Conservation (phyloP, 1,140 invertebrate genomes). For the Drosophila rufa region DNA sequence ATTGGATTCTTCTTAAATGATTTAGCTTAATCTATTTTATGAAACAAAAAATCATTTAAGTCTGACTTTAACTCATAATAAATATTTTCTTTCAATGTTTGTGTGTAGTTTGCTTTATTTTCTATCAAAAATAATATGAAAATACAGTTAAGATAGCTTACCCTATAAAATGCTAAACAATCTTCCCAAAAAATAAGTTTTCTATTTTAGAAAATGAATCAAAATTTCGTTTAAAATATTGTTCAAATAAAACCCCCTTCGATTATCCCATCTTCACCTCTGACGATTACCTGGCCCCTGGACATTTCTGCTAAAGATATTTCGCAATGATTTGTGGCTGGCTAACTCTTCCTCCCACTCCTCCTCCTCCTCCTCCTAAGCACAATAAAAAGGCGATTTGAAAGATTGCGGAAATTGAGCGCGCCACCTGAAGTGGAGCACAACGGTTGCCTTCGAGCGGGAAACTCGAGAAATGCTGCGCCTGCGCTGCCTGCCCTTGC, state of each 20-base stretch:
- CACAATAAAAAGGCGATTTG: constrained; percentile 38
- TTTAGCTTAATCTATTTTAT: no score
- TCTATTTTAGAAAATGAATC: neutral
- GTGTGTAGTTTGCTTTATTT: no score
- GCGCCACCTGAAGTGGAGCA: constrained; percentile 45
- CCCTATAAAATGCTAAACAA: no score
- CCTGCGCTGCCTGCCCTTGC: constrained; percentile 27
- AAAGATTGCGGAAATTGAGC: constrained; percentile 38
- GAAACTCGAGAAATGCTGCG: constrained; percentile 34
- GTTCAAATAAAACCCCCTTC: neutral
- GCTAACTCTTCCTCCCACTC: neutral
- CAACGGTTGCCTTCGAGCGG: constrained; percentile 26
- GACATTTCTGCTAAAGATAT: constrained; percentile 20
- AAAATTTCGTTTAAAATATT: neutral
- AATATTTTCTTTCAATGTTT: no score
- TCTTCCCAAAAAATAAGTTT: no score
- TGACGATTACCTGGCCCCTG: neutral
- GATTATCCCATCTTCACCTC: neutral
- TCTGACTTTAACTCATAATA: no score
- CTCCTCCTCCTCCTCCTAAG: neutral
- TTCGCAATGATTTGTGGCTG: constrained; percentile 48
- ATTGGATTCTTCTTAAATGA: no score
- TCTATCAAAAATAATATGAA: no score
- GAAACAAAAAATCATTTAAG: no score
- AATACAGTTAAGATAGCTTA: no score